These are phyloP conservation scores for Frieseomelitta varia DNA, from an alignment of 1,140 invertebrate genomes.

Conservation along the genomic window DNA sequence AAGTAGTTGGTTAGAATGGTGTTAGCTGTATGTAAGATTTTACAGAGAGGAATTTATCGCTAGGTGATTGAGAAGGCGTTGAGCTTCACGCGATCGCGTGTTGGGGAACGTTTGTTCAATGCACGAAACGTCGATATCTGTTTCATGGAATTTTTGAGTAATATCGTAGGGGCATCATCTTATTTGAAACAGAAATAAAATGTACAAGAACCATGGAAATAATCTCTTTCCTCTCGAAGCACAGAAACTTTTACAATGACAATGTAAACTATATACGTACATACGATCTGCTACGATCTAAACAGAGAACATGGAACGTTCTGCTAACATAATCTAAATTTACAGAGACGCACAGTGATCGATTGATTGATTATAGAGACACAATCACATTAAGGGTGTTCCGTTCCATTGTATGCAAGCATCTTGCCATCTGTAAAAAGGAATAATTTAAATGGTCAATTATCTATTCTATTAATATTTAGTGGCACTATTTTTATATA, in stretches of 20 bases:
- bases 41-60: constrained; percentile 8
- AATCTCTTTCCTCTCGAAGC: not conserved
- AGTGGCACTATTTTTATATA: too few relatives aligned
- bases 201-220: not conserved
- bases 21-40: not conserved
- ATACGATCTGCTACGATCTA: not conserved
- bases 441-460: too few relatives aligned
- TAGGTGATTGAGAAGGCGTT: not conserved
- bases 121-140: constrained; percentile 14
- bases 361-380: too few relatives aligned
- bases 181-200: not conserved
- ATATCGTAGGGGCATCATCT: too few relatives aligned
- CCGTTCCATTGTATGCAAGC: constrained; percentile 88
- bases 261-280: not conserved
- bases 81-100: constrained; percentile 61
- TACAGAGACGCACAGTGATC: not conserved
- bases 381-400: constrained; percentile 83
- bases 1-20: not conserved
- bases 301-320: not conserved
- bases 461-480: too few relatives aligned
- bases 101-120: constrained; percentile 3
- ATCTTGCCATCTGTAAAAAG: constrained; percentile 87
- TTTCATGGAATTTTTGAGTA: not conserved
- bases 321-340: not conserved
- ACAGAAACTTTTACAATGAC: constrained; percentile 5